Percentiles rank a stretch among this genome's conserved stretches.
Evolutionary conservation across 1,140 invertebrate genomes (phyloP).

Genomic region (Trachymyrmex cornetzi): DNA sequence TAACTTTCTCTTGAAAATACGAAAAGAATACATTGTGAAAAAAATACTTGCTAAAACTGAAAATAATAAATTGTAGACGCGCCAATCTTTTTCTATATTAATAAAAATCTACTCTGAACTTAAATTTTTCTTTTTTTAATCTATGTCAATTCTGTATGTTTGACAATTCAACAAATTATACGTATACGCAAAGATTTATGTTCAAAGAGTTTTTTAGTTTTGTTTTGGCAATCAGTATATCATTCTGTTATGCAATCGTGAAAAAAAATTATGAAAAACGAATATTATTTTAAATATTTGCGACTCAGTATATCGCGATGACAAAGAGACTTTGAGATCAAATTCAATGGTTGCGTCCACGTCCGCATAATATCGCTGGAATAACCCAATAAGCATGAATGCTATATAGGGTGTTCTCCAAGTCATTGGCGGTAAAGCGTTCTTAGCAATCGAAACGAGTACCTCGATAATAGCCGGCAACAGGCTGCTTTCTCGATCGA

Average conservation of each 20-base stretch:
- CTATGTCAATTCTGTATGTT: not conserved
- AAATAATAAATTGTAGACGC: not conserved
- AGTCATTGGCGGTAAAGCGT: slow-evolving; percentile 3
- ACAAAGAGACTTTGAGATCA: slow-evolving; percentile 13
- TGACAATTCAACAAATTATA: not conserved
- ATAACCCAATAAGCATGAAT: slow-evolving; percentile 25
- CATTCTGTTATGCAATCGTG: not conserved
- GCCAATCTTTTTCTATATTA: not conserved
- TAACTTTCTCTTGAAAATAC: not conserved
- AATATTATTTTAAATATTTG: not conserved
- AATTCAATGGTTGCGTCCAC: slow-evolving; percentile 3
- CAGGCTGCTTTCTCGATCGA: slow-evolving; percentile 22
- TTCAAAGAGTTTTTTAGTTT: not conserved
- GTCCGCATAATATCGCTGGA: not conserved
- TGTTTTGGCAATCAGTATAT: not conserved
- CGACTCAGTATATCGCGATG: not conserved
- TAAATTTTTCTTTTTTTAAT: slow-evolving; percentile 1
- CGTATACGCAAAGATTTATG: not conserved
- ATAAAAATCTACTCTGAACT: not conserved
- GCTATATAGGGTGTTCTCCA: slow-evolving; percentile 30
- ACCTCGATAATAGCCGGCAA: slow-evolving; percentile 15
- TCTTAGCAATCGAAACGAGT: slow-evolving; percentile 42
- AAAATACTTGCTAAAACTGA: not conserved
- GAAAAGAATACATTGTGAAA: not conserved
- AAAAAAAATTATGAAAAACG: not conserved